These are phyloP conservation scores for Drosophila pseudoananassae DNA, from an alignment of 1,140 invertebrate genomes.

Conservation along the genomic window DNA sequence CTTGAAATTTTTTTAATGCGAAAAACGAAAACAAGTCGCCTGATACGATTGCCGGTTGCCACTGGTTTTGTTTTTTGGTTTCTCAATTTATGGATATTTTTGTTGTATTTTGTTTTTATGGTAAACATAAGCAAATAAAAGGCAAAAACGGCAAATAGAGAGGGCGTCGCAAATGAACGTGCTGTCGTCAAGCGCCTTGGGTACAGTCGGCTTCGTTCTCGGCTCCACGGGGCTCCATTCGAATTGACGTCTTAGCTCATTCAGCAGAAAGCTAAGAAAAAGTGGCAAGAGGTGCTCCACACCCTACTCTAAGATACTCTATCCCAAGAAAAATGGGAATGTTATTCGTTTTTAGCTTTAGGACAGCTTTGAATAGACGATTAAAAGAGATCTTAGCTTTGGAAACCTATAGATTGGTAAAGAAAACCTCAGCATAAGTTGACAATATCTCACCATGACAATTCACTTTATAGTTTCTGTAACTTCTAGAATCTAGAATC, in stretches of 20 bases:
- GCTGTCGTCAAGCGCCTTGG: conserved; percentile 33
- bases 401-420: no score
- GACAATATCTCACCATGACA: neutral
- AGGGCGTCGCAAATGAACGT: conserved; percentile 11
- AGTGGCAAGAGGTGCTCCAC: neutral
- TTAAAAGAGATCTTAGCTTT: no score
- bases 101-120: conserved; percentile 18
- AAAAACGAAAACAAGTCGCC: conserved; percentile 44
- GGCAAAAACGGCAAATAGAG: conserved; percentile 49
- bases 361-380: no score
- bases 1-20: conserved; percentile 27
- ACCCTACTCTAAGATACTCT: no score
- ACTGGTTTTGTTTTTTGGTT: conserved; percentile 17
- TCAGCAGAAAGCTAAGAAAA: conserved; percentile 12
- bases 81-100: conserved; percentile 17
- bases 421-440: neutral
- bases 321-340: no score
- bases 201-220: conserved; percentile 43
- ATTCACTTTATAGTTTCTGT: neutral
- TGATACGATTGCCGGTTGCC: conserved; percentile 43
- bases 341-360: no score
- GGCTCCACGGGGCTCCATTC: conserved; percentile 19
- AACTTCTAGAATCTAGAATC: no score
- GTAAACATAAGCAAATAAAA: conserved; percentile 49
- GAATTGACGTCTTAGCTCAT: conserved; percentile 5